These are phyloP conservation scores for Conops quadrifasciatus DNA, from an alignment of 2,888 invertebrate species.

Conservation along the genomic window DNA sequence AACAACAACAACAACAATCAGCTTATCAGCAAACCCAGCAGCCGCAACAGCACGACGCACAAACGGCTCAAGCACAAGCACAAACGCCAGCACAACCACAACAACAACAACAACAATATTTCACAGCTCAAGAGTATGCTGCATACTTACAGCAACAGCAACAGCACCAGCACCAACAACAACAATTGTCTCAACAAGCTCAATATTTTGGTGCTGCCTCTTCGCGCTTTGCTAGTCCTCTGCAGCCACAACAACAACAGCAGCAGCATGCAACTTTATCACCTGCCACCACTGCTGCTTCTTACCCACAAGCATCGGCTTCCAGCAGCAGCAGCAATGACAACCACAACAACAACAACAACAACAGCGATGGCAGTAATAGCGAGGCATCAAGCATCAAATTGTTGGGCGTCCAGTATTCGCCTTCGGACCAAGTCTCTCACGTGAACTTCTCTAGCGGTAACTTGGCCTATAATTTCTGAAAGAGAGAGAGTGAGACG, in stretches of 20 bases:
- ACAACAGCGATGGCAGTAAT: conserved; percentile 42
- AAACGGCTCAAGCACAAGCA: conserved; percentile 30
- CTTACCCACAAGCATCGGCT: conserved; percentile 42
- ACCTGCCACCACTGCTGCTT: conserved; percentile 43
- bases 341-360: conserved; percentile 44
- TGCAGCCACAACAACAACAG: conserved; percentile 36
- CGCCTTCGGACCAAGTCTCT: conserved; percentile 66
- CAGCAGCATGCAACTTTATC: conserved; percentile 42
- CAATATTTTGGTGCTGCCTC: conserved; percentile 49
- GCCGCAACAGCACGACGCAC: conserved; percentile 32
- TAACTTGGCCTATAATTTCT: conserved; percentile 60
- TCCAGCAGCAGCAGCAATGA: conserved; percentile 43
- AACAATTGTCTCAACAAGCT: conserved; percentile 47
- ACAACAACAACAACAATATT: conserved; percentile 52
- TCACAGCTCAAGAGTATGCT: conserved; percentile 59
- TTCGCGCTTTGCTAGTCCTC: conserved; percentile 2
- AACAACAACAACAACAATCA: conserved; percentile 41
- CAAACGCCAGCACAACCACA: conserved; percentile 48
- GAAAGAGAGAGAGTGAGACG: conserved; percentile 1
- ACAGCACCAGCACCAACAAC: conserved; percentile 50
- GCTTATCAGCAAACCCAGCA: conserved; percentile 39
- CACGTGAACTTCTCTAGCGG: conserved; percentile 67
- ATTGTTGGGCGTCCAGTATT: conserved; percentile 62
- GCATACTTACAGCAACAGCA: conserved; percentile 58
- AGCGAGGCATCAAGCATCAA: conserved; percentile 39